Evolutionary conservation across 1,140 invertebrate genomes (phyloP), one percentile per base, ranked within the genome.

Genomic region (Diachasma alloeum): DNA sequence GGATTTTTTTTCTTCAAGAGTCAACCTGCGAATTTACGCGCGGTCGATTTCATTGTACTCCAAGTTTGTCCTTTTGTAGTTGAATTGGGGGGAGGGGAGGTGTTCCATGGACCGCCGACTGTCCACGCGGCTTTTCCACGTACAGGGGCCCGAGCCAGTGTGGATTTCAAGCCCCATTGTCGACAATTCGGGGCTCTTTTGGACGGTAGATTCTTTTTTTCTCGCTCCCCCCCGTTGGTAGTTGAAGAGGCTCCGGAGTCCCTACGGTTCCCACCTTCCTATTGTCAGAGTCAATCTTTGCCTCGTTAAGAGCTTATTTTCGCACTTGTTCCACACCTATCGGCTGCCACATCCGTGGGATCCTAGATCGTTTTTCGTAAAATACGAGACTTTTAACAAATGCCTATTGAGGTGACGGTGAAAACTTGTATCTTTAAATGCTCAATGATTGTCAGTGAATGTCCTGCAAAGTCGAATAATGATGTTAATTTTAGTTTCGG

Each of bases 231-330:
- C 53, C 75, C 22, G 59, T 37, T 66, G 70, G 53, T 31, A 36
- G 8, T 72, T 36, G 44, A 53, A 72, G 19, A 46, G 17, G 42
- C 26, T 15, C 4, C 19, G 48, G 10, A 67, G 37, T 46, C 56
- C 73, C 36, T 46, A 42, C 42, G 22, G 9, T 48, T 11, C 36
- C 53, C 22, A 46, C 72, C 26, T n/a, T 37, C 39, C 79, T 67
- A 78, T 80, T 80, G 79, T 80, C 17, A 71, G 39, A 87, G 87
- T 89, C 87, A 88, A 89, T 89, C 85, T 89, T 89, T 87, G 85
- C 85, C 88, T 89, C 87, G 87, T 89, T 89, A 89, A 87, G 81
- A 84, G 84, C 85, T 87, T 87, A 88, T 89, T 89, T 89, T 88
- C 87, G 84, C 85, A 86, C 87, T 87, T 85, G 83, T 84, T 83